Base-by-base conservation (phyloP, 2,888 invertebrate species). In the Trissonchulus latispiculum region DNA sequence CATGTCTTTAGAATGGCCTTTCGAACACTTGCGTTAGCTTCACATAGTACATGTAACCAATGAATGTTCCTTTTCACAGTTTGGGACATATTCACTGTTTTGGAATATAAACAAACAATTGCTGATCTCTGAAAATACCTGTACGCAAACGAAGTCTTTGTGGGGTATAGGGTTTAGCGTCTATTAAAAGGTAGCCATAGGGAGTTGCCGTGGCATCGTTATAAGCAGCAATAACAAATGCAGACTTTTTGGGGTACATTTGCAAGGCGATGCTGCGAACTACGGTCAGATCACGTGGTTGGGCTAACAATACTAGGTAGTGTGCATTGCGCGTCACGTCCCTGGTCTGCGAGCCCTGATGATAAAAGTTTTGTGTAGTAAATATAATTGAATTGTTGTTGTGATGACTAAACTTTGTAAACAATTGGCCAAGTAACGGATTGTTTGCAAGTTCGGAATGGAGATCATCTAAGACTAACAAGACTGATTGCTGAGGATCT, bases 11-110 rank as follows among this genome's bases (percentile, higher is more conserved):
- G 33, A 29, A 64, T n/a, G 15, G 29, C 29, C 29, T n/a, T 8
- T 8, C 66, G 8, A 8, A 64, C 8, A 18, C 29, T 8, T n/a
- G 8, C 8, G 15, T 64, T n/a, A 29, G 32, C 15, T 31, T n/a
- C 29, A 35, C 66, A 64, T 64, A 64, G 33, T 32, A 64, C 66
- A 8, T 64, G 66, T 15, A 64, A 64, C 29, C 29, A n/a, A n/a
- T n/a, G n/a, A n/a, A n/a, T n/a, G n/a, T n/a, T n/a, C n/a, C n/a
- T n/a, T n/a, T n/a, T n/a, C n/a, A n/a, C n/a, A n/a, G n/a, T n/a
- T n/a, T n/a, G n/a, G n/a, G n/a, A n/a, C n/a, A n/a, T n/a, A n/a
- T n/a, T n/a, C n/a, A n/a, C n/a, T n/a, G n/a, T n/a, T 23, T 59
- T 59, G 23, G 23, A 59, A 59, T 28, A 59, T 23, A 59, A 59